A percentile compares a stretch with the other conserved stretches of the same genome.
These are phyloP conservation scores for Ammodramus savannarum DNA, from an alignment of 2,113 vertebrate genomes.

Conservation along the genomic window DNA sequence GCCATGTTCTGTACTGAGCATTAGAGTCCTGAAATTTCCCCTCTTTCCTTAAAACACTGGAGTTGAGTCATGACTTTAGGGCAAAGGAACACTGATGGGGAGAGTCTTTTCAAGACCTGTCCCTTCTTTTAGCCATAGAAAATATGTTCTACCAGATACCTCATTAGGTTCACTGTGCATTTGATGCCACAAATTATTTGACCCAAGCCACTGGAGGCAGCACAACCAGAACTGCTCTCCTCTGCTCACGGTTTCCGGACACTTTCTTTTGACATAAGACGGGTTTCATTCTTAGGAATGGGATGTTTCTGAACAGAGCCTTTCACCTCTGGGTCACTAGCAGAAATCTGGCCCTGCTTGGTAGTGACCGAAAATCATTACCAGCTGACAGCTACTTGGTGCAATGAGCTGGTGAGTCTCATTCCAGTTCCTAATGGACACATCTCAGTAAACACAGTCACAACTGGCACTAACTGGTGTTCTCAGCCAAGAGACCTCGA, in stretches of 20 bases:
- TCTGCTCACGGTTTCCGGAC: neutral
- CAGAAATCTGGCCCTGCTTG: conserved; percentile 42
- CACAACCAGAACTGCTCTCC: neutral
- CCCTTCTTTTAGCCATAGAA: neutral
- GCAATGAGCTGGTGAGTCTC: conserved; percentile 14
- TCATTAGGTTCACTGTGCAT: neutral
- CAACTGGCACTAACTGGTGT: conserved; percentile 22
- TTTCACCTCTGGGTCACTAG: conserved; percentile 37
- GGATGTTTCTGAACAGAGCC: neutral
- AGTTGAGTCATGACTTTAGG: neutral
- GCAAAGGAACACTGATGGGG: neutral
- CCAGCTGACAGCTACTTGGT: conserved; percentile 30
- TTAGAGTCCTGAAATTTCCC: neutral
- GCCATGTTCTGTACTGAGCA: rapidly evolving
- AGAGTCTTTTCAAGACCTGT: neutral
- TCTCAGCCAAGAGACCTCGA: neutral
- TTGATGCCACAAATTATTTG: neutral
- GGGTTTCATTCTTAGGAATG: neutral
- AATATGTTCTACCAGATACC: neutral
- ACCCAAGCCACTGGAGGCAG: neutral
- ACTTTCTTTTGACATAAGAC: neutral
- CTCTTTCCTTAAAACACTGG: neutral
- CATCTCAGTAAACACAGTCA: neutral
- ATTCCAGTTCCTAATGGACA: conserved; percentile 23
- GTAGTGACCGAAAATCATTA: conserved; percentile 56